phyloP scores from a whole-genome alignment of 2,888 invertebrate genomes.

The Cremastobaeus sp. region DNA sequence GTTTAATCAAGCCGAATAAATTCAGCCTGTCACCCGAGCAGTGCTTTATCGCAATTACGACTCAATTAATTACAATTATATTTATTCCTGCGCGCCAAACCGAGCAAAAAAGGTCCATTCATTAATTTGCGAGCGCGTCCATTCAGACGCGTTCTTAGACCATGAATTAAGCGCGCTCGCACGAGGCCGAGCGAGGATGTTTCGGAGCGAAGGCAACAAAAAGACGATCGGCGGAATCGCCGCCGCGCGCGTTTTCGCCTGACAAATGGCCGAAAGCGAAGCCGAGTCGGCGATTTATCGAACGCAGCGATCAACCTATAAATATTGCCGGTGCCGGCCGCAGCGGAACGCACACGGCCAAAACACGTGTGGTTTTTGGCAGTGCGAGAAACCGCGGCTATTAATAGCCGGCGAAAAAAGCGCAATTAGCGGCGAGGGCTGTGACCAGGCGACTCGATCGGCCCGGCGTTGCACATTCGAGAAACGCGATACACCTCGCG shows the following conservation, averaged over 20 bases:
- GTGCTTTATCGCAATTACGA: no score
- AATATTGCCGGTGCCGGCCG: conserved; percentile 13
- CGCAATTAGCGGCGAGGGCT: conserved; percentile 34
- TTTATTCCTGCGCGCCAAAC: no score
- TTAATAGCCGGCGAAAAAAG: conserved; percentile 19
- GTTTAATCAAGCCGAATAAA: no score
- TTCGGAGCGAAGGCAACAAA: neutral
- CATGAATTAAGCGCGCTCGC: no score
- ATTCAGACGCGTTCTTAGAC: no score
- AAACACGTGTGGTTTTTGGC: conserved; percentile 44
- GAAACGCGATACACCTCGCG: conserved; percentile 15
- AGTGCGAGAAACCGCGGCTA: conserved; percentile 7
- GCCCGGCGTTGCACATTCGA: neutral
- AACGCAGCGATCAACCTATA: conserved; percentile 21
- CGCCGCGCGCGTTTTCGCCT: neutral
- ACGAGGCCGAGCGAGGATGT: no score
- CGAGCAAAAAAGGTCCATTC: no score
- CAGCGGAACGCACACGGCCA: conserved; percentile 13
- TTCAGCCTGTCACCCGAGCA: no score
- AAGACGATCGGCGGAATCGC: neutral
- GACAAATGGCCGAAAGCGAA: conserved; percentile 2
- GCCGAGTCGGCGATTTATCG: conserved; percentile 15
- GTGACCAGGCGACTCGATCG: conserved; percentile 32
- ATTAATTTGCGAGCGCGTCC: no score
- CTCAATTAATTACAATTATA: no score